Evolutionary conservation across 2,797 vertebrate genomes (phyloP).

Genomic region (Xerus rutilus): DNA sequence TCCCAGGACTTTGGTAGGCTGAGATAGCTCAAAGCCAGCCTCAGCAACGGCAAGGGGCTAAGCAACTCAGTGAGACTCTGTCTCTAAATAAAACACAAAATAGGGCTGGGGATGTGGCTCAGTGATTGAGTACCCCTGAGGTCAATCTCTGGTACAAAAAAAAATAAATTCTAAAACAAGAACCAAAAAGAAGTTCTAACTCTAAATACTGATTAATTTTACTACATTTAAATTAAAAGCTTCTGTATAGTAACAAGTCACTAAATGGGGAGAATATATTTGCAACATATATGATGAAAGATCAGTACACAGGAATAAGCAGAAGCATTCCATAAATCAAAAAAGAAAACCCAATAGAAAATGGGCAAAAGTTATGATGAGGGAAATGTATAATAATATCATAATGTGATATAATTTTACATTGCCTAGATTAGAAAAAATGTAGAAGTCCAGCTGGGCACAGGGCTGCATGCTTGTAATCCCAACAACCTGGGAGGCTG

Average conservation of each 20-base stretch:
- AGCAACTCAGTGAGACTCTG: too few relatives aligned
- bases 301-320: background rate
- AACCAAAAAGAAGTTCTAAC: background rate
- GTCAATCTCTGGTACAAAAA: too few relatives aligned
- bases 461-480: too few relatives aligned
- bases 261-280: background rate
- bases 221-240: constrained; percentile 3
- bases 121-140: too few relatives aligned
- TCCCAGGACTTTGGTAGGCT: too few relatives aligned
- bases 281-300: background rate
- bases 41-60: too few relatives aligned
- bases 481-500: too few relatives aligned
- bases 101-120: too few relatives aligned
- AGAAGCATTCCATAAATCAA: background rate
- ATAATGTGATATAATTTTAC: background rate
- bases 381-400: background rate
- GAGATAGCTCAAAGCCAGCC: too few relatives aligned
- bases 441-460: too few relatives aligned
- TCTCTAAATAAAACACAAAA: too few relatives aligned
- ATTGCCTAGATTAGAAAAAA: background rate
- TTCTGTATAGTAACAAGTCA: background rate
- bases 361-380: background rate
- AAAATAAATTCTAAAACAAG: background rate
- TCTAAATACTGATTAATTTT: background rate
- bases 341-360: background rate